Conservation (phyloP, 2,888 invertebrate species). For the Hipparchia semele region DNA sequence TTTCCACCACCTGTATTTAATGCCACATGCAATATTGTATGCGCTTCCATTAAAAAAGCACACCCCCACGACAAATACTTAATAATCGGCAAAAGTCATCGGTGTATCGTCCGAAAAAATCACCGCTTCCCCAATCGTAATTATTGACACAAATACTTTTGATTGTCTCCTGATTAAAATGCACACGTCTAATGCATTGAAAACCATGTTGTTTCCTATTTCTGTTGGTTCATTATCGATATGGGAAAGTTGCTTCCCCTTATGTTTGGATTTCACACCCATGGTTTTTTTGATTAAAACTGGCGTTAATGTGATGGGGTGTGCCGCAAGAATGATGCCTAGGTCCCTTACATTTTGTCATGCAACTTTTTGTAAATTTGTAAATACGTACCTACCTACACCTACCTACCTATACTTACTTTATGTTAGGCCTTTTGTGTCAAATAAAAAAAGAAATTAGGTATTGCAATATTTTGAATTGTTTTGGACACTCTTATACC, state of each 20-base stretch:
- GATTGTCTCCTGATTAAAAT: slow-evolving; percentile 69
- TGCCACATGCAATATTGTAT: slow-evolving; percentile 21
- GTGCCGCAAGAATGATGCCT: slow-evolving; percentile 73
- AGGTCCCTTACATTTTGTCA: slow-evolving; percentile 58
- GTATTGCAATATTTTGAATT: no score
- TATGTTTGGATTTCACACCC: slow-evolving; percentile 80
- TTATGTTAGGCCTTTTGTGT: slow-evolving; percentile 4
- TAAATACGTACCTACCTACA: not conserved
- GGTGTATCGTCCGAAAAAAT: slow-evolving; percentile 54
- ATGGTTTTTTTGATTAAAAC: slow-evolving; percentile 77
- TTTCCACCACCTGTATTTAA: not conserved
- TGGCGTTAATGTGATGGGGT: slow-evolving; percentile 66
- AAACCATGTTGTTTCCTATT: slow-evolving; percentile 63
- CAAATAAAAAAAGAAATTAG: slow-evolving; percentile 25
- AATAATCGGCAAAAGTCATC: slow-evolving; percentile 60
- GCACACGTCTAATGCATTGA: slow-evolving; percentile 60
- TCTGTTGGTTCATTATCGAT: slow-evolving; percentile 76
- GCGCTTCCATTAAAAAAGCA: slow-evolving; percentile 31
- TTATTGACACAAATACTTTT: slow-evolving; percentile 70
- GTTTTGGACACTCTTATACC: not conserved
- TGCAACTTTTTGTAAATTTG: slow-evolving; percentile 33
- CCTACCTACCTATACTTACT: no score
- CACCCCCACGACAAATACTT: slow-evolving; percentile 51
- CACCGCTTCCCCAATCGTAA: slow-evolving; percentile 54
- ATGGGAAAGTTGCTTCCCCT: slow-evolving; percentile 76